Evolutionary conservation across 2,888 invertebrate genomes (phyloP).

Genomic region (Oscheius myriophilus): DNA sequence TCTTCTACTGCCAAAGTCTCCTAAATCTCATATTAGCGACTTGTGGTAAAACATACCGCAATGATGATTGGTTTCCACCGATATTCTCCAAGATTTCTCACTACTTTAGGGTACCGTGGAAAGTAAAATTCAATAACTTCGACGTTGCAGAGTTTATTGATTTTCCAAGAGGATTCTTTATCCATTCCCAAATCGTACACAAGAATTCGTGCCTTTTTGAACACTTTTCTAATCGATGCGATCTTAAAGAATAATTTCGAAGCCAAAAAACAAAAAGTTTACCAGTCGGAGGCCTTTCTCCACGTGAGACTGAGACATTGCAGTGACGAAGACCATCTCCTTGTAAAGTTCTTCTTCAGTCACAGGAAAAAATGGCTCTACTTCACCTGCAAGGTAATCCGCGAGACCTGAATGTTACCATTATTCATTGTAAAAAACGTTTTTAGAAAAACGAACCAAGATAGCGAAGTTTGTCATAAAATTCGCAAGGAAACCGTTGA

Average conservation of each 20-base stretch:
- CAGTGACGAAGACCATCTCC: slow-evolving; percentile 42
- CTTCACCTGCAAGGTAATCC: too few relatives aligned
- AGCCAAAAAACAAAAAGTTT: not conserved
- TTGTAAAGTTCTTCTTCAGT: not conserved
- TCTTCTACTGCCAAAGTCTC: slow-evolving; percentile 60
- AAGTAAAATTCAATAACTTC: slow-evolving; percentile 52
- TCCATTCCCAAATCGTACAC: slow-evolving; percentile 44
- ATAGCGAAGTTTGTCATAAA: too few relatives aligned
- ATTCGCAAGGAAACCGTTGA: too few relatives aligned
- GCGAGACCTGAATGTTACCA: too few relatives aligned
- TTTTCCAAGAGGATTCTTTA: not conserved
- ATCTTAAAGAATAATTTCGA: slow-evolving; percentile 24
- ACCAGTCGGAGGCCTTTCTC: slow-evolving; percentile 24
- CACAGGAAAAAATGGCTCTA: too few relatives aligned
- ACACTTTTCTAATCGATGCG: slow-evolving; percentile 29
- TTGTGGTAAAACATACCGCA: too few relatives aligned
- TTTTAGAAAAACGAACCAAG: too few relatives aligned
- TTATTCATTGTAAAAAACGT: too few relatives aligned
- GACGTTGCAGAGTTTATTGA: slow-evolving; percentile 49
- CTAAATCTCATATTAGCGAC: too few relatives aligned
- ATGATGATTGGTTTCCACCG: slow-evolving; percentile 62
- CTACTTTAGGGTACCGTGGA: slow-evolving; percentile 36
- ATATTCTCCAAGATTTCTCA: slow-evolving; percentile 37
- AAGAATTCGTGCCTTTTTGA: slow-evolving; percentile 28
- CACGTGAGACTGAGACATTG: slow-evolving; percentile 31